Evolutionary conservation across 1,140 invertebrate species (phyloP), one percentile per base, ranked within the genome.

Genomic region (Leptinotarsa texana): DNA sequence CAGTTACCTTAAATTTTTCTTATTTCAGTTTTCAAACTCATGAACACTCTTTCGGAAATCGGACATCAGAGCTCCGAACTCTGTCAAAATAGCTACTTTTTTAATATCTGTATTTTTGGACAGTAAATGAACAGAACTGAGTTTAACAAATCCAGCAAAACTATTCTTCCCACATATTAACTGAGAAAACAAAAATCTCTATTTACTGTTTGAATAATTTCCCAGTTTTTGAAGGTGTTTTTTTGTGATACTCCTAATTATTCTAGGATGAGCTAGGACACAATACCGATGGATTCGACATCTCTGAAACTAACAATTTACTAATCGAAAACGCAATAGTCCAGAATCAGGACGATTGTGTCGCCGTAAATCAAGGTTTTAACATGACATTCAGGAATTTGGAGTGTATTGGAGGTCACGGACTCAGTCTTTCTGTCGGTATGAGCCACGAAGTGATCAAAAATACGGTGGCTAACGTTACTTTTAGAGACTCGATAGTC

Each of bases 391-490:
- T 78, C 6, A n/a, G 13, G 17, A 72, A 74, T 18, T 18, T 78
- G 27, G 11, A 65, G 42, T 78, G 77, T 57, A 42, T 48, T 62
- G 77, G 77, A 49, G 63, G 77, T 27, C 77, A 78, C 63, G 77
- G 77, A 18, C 63, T 78, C 6, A 78, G 77, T 65, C 21, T 78
- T 8, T 75, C 71, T 24, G 22, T 48, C 21, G 61, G 71, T 42
- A 48, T 65, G n/a, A 22, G 33, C 33, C 61, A 65, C 21, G 62
- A 63, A 13, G 24, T 62, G 18, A n/a, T 21, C 15, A 22, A 51
- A 21, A 78, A 78, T 48, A 78, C 74, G 13, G 22, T 75, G 4
- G 63, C 6, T 15, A 61, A 78, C 22, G 72, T 78, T 3, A 21
- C 72, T 11, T 73, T 78, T 17, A 57, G 47, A 33, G 49, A 78